These are phyloP conservation scores for Hedychridium roseum DNA, from an alignment of 2,888 invertebrate genomes.

Conservation along the genomic window DNA sequence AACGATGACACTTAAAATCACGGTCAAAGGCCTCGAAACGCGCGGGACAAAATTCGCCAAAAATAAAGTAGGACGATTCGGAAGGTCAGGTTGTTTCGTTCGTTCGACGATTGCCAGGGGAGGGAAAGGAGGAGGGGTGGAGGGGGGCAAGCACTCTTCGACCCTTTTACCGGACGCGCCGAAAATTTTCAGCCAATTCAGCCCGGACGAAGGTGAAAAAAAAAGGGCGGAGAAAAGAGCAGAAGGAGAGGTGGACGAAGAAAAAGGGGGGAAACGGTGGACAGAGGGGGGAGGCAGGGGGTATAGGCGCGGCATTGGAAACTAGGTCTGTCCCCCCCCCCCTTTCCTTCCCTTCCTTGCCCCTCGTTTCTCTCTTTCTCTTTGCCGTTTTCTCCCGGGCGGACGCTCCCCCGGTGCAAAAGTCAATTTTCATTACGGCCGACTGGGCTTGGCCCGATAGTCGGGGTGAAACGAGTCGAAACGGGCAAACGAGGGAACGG, in stretches of 20 bases:
- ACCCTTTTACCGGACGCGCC: too few species aligned
- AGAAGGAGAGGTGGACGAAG: background rate
- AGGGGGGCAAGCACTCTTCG: too few species aligned
- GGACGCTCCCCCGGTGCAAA: constrained; percentile 31
- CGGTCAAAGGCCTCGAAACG: too few species aligned
- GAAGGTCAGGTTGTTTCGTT: too few species aligned
- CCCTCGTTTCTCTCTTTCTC: background rate
- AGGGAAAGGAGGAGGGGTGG: too few species aligned
- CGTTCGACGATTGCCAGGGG: too few species aligned
- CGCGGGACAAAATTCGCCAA: too few species aligned
- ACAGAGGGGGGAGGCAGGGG: background rate
- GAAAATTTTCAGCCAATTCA: too few species aligned
- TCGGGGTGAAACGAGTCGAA: constrained; percentile 24
- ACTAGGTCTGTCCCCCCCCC: background rate
- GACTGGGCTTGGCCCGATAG: constrained; percentile 38
- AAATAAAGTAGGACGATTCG: too few species aligned
- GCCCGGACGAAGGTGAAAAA: background rate
- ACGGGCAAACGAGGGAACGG: constrained; percentile 14
- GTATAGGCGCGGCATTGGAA: too few species aligned
- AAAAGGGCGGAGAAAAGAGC: background rate
- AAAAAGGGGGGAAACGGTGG: background rate
- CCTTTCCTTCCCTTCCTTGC: background rate
- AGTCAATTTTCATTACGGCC: constrained; percentile 51
- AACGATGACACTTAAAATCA: too few species aligned
- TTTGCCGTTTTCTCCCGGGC: constrained; percentile 5